Percentiles rank a stretch among this genome's conserved stretches.
These are phyloP conservation scores for Gymnarchus niloticus DNA, from an alignment of 2,113 vertebrate genomes.

Conservation along the genomic window DNA sequence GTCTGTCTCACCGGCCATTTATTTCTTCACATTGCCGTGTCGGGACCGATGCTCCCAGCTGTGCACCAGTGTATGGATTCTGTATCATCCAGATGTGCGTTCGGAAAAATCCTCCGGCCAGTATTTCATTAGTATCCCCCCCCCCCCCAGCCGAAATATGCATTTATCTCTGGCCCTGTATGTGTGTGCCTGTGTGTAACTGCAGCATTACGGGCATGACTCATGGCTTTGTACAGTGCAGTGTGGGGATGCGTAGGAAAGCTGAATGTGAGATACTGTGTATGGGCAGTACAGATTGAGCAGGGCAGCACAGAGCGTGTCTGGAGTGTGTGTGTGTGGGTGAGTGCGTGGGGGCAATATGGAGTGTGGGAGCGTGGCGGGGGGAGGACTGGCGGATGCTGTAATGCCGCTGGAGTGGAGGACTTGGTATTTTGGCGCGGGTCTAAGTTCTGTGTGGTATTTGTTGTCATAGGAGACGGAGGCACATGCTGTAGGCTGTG, in stretches of 20 bases:
- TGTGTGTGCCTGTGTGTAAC: conserved; percentile 38
- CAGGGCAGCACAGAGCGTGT: background rate
- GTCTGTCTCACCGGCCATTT: background rate
- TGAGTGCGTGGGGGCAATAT: conserved; percentile 19
- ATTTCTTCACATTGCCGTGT: background rate
- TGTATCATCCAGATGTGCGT: background rate
- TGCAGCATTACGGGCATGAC: conserved; percentile 53
- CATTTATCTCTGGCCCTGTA: background rate
- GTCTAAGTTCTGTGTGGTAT: background rate
- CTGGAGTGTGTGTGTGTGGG: conserved; percentile 6
- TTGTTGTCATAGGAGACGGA: background rate
- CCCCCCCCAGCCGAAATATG: background rate
- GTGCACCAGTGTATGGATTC: background rate
- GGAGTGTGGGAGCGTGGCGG: background rate
- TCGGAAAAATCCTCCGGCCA: background rate
- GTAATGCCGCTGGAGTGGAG: background rate
- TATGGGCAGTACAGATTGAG: conserved; percentile 13
- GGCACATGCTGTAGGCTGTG: background rate
- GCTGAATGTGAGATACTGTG: conserved; percentile 36
- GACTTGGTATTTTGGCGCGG: background rate
- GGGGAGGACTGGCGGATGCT: background rate
- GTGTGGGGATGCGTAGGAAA: conserved; percentile 33
- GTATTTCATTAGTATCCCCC: background rate
- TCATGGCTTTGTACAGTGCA: conserved; percentile 53
- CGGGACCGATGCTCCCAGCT: background rate